These are phyloP conservation scores for Chelon auratus DNA, from an alignment of 2,797 vertebrate species.

Conservation along the genomic window DNA sequence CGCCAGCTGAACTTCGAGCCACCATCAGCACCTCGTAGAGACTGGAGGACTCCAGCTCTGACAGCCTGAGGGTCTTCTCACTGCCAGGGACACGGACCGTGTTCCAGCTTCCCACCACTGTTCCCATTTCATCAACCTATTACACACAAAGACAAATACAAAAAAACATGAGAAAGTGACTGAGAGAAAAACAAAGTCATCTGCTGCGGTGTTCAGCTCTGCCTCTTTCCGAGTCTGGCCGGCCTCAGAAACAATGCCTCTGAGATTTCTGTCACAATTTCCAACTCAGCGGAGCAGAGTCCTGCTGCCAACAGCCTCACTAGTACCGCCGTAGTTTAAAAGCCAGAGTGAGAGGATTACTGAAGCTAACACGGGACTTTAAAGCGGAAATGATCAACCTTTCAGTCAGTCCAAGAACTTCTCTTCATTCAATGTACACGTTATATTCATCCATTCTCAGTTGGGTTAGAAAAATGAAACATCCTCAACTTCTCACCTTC, in stretches of 20 bases:
- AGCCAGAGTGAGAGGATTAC: conserved; percentile 61
- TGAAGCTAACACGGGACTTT: conserved; percentile 56
- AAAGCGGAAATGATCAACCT: conserved; percentile 64
- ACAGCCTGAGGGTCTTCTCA: conserved; percentile 91
- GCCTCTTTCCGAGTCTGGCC: conserved; percentile 25
- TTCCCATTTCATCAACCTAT: conserved; percentile 90
- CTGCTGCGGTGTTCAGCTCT: conserved; percentile 11
- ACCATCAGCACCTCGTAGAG: conserved; percentile 98
- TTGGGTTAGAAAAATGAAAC: conserved; percentile 13
- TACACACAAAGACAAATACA: conserved; percentile 42
- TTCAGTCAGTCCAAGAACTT: conserved; percentile 20
- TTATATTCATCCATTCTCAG: conserved; percentile 27
- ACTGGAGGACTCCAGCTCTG: conserved; percentile 93
- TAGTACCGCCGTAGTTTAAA: conserved; percentile 58
- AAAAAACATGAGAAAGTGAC: conserved; percentile 28
- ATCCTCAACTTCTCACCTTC: conserved; percentile 85
- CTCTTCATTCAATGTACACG: conserved; percentile 24
- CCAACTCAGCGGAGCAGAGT: conserved; percentile 46
- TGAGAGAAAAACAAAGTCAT: conserved; percentile 46
- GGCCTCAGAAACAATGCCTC: conserved; percentile 46
- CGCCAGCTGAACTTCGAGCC: conserved; percentile 90
- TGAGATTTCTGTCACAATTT: conserved; percentile 71
- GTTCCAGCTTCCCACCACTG: conserved; percentile 88
- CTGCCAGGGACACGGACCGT: conserved; percentile 96
- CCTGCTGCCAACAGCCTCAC: conserved; percentile 60